Conservation (phyloP, 2,797 vertebrate species). For the Protonibea diacanthus region DNA sequence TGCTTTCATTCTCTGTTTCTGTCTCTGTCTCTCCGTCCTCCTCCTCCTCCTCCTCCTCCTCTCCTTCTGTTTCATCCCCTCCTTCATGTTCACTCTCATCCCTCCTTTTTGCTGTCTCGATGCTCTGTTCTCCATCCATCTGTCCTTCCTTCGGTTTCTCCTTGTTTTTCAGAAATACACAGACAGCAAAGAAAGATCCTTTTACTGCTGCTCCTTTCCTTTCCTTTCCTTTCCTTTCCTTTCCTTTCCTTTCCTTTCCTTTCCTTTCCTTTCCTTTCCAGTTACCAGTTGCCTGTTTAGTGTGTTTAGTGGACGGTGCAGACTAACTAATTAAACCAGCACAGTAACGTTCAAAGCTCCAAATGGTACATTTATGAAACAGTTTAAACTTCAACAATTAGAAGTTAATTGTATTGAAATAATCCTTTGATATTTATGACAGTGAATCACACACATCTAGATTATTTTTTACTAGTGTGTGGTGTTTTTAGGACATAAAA, state of each 20-base stretch:
- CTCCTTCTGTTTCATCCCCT: conserved; percentile 7
- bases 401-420: not conserved
- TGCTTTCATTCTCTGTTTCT: conserved; percentile 54
- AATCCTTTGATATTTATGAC: not conserved
- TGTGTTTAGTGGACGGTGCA: not conserved
- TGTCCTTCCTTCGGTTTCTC: not conserved
- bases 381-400: not conserved
- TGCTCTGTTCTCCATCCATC: not conserved
- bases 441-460: not conserved
- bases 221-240: conserved; percentile 2
- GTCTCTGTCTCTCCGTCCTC: conserved; percentile 4
- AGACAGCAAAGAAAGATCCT: not conserved
- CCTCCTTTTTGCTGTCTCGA: not conserved
- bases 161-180: not conserved
- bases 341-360: not conserved
- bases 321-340: conserved; percentile 1
- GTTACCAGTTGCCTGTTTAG: too few species aligned
- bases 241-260: conserved; percentile 7
- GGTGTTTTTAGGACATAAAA: not conserved
- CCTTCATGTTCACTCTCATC: conserved; percentile 2
- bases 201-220: not conserved
- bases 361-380: not conserved
- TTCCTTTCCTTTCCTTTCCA: conserved; percentile 8
- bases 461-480: not conserved
- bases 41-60: not conserved